Conservation (phyloP, 2,888 invertebrate species). For the Epirrhoe tristata region DNA sequence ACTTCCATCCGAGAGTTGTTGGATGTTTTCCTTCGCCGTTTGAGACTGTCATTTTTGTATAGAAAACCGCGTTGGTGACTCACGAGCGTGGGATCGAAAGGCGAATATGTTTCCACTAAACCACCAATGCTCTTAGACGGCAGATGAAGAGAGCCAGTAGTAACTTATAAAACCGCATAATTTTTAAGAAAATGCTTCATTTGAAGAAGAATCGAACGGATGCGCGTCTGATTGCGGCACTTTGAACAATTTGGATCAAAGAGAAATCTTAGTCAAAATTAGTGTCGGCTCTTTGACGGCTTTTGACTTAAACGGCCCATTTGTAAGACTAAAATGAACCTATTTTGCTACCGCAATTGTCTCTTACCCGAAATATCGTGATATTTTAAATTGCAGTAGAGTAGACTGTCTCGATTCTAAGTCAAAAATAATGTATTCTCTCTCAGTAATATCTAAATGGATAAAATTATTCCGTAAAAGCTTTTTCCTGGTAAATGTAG, state of each 20-base stretch:
- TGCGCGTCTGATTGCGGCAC: constrained; percentile 53
- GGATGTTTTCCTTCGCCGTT: no score
- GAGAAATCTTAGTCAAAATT: constrained; percentile 30
- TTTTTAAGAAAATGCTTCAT: background rate
- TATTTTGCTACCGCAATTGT: background rate
- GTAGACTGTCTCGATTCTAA: background rate
- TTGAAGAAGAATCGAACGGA: constrained; percentile 10
- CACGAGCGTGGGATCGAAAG: no score
- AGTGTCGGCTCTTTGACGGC: constrained; percentile 10
- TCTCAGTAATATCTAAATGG: background rate
- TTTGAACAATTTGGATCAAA: constrained; percentile 60
- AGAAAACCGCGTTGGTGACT: no score
- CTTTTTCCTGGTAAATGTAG: background rate
- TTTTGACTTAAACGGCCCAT: constrained; percentile 6
- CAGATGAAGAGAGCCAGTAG: no score
- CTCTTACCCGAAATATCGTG: background rate
- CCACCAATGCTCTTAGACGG: no score
- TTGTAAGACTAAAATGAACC: background rate
- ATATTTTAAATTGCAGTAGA: background rate
- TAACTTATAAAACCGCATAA: no score
- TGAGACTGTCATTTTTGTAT: no score
- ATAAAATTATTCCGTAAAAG: background rate
- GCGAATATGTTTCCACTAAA: no score
- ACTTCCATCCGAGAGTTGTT: no score
- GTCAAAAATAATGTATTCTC: background rate